Evolutionary conservation across 35 echinoderm and acorn worm species (phyloP).

Genomic region (Heliocidaris tuberculata): DNA sequence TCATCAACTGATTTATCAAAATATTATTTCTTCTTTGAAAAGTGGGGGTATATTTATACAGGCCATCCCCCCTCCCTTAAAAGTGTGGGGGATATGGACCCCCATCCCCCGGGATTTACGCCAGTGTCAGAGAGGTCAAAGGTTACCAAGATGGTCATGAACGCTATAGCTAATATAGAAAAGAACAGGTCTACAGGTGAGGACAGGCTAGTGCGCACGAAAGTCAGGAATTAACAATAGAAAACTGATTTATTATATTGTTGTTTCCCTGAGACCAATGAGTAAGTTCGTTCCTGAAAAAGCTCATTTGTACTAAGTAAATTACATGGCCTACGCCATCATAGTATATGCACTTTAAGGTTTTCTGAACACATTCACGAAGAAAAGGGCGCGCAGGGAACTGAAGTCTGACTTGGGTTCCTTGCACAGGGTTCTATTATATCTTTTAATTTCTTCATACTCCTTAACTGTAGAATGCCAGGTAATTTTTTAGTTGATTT

Average conservation of each 20-base stretch:
- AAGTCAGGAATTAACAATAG: neutral
- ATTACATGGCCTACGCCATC: neutral
- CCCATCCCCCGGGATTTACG: no score
- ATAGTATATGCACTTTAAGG: neutral
- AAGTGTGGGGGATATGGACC: no score
- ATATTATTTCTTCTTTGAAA: no score
- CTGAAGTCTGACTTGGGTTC: no score
- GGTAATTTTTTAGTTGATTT: no score
- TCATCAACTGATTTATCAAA: no score
- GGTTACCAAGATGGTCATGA: constrained; percentile 35
- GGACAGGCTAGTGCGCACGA: neutral
- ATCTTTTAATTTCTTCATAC: no score
- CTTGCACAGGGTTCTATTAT: no score
- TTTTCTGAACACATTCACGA: neutral
- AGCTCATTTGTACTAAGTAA: neutral
- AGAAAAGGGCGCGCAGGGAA: no score
- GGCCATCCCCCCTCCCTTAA: no score
- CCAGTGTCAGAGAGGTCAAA: constrained; percentile 20
- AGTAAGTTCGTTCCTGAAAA: neutral
- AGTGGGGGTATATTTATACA: no score
- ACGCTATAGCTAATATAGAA: neutral
- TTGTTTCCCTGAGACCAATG: neutral
- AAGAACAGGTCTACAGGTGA: constrained; percentile 1
- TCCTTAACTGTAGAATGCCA: no score
- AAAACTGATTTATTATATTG: neutral